These are phyloP conservation scores for Cryptoblepharus egeriae DNA, from an alignment of 2,797 vertebrate species.

Conservation along the genomic window DNA sequence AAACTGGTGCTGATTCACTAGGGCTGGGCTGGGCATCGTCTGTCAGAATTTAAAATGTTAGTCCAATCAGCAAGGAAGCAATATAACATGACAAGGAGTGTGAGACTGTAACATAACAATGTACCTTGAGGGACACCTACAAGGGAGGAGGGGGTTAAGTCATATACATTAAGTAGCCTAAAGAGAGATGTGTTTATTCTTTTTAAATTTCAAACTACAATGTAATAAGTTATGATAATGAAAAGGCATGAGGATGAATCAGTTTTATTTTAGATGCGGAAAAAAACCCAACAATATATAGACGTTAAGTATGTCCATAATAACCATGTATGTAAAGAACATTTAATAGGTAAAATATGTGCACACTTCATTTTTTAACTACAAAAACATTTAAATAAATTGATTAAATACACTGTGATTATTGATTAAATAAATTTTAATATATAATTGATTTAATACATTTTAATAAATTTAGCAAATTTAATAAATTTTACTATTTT, in stretches of 20 bases:
- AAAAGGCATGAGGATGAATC: conserved; percentile 56
- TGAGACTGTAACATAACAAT: conserved; percentile 55
- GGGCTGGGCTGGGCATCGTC: conserved; percentile 29
- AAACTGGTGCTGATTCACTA: conserved; percentile 61
- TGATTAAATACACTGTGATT: too few species aligned
- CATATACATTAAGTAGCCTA: conserved; percentile 61
- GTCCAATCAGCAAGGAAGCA: conserved; percentile 42
- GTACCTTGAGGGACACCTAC: conserved; percentile 54
- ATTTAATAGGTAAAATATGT: conserved; percentile 28
- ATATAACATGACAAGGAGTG: conserved; percentile 50
- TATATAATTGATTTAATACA: too few species aligned
- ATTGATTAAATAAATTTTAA: too few species aligned
- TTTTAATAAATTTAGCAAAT: too few species aligned
- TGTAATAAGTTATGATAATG: conserved; percentile 71
- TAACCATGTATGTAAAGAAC: conserved; percentile 35
- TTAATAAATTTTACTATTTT: too few species aligned
- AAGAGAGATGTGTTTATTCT: conserved; percentile 58
- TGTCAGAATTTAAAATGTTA: conserved; percentile 61
- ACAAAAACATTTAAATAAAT: too few species aligned
- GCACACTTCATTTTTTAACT: conserved; percentile 11
- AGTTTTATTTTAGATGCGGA: conserved; percentile 46
- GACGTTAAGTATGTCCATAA: conserved; percentile 11
- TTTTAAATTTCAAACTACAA: conserved; percentile 60
- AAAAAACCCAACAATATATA: conserved; percentile 17
- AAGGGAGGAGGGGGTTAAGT: conserved; percentile 59